These are phyloP conservation scores for Miniopterus natalensis DNA, from an alignment of 2,113 vertebrate genomes.

Conservation along the genomic window DNA sequence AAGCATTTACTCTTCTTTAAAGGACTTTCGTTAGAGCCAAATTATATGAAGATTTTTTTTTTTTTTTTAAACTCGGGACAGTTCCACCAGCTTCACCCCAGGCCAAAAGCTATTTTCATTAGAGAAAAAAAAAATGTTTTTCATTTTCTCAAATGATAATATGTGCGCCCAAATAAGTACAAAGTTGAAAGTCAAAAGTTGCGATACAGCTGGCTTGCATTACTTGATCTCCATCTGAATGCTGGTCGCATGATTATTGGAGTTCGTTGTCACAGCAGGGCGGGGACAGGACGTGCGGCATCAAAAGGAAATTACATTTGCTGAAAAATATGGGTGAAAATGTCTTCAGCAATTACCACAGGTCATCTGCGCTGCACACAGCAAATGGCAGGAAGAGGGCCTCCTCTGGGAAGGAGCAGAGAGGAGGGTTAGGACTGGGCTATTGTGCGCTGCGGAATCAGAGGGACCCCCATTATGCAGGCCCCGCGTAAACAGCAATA, in stretches of 20 bases:
- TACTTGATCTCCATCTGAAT: slow-evolving; percentile 84
- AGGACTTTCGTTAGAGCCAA: slow-evolving; percentile 58
- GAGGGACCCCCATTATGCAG: slow-evolving; percentile 53
- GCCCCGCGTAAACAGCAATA: slow-evolving; percentile 73
- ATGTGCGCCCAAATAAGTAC: slow-evolving; percentile 75
- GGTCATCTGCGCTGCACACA: slow-evolving; percentile 65
- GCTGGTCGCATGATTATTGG: slow-evolving; percentile 77
- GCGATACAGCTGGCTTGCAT: slow-evolving; percentile 75
- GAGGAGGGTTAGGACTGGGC: not conserved
- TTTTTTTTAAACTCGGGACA: slow-evolving; percentile 63
- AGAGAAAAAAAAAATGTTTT: slow-evolving; percentile 82
- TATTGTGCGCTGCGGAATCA: slow-evolving; percentile 50
- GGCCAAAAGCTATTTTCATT: slow-evolving; percentile 80
- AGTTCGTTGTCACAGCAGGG: slow-evolving; percentile 74
- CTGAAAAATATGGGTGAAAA: slow-evolving; percentile 74
- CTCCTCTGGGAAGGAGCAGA: slow-evolving; percentile 44
- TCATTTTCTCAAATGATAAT: slow-evolving; percentile 81
- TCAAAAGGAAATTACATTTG: slow-evolving; percentile 81
- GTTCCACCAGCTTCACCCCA: slow-evolving; percentile 53
- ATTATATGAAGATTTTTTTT: slow-evolving; percentile 43
- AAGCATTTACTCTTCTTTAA: not conserved
- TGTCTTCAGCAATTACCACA: slow-evolving; percentile 78
- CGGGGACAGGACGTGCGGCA: slow-evolving; percentile 66
- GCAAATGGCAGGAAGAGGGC: slow-evolving; percentile 65
- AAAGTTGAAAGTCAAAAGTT: slow-evolving; percentile 84